Conservation (phyloP, 2,888 invertebrate genomes). For the Quadroppia sp. region DNA sequence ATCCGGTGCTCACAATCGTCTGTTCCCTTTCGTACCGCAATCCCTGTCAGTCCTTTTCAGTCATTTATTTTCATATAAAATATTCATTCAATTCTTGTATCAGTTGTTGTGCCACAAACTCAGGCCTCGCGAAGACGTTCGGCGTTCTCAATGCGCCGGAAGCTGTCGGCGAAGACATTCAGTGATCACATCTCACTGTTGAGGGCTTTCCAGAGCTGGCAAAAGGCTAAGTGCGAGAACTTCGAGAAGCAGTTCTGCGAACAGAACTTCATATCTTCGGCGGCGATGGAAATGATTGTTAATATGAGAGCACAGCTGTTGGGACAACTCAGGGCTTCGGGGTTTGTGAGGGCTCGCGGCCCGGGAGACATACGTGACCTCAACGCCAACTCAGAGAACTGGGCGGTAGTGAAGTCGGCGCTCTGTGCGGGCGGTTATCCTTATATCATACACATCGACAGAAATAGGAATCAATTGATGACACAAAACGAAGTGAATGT, state of each 20-base stretch:
- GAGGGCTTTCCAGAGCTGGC: slow-evolving; percentile 79
- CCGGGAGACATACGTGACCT: slow-evolving; percentile 67
- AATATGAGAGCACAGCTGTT: slow-evolving; percentile 77
- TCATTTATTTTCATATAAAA: neutral
- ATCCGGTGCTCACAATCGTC: slow-evolving; percentile 85
- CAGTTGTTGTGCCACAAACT: slow-evolving; percentile 61
- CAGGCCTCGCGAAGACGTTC: slow-evolving; percentile 64
- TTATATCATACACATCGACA: slow-evolving; percentile 70
- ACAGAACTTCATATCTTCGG: slow-evolving; percentile 69
- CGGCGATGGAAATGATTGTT: slow-evolving; percentile 84
- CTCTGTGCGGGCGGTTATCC: slow-evolving; percentile 86
- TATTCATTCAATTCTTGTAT: slow-evolving; percentile 47
- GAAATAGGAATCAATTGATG: slow-evolving; percentile 61
- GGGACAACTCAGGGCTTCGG: slow-evolving; percentile 68
- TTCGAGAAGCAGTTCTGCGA: slow-evolving; percentile 68
- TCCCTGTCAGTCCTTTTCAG: slow-evolving; percentile 54
- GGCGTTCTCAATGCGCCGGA: slow-evolving; percentile 62
- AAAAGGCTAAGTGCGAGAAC: slow-evolving; percentile 66
- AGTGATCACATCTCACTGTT: slow-evolving; percentile 88
- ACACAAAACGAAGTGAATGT: slow-evolving; percentile 64
- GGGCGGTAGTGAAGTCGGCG: slow-evolving; percentile 86
- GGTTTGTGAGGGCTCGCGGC: slow-evolving; percentile 62
- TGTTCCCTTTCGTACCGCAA: slow-evolving; percentile 74
- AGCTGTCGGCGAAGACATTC: slow-evolving; percentile 68
- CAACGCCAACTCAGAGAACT: slow-evolving; percentile 76